These are phyloP conservation scores for Aleiodes leptofemur DNA, from an alignment of 2,888 invertebrate species.

Conservation along the genomic window DNA sequence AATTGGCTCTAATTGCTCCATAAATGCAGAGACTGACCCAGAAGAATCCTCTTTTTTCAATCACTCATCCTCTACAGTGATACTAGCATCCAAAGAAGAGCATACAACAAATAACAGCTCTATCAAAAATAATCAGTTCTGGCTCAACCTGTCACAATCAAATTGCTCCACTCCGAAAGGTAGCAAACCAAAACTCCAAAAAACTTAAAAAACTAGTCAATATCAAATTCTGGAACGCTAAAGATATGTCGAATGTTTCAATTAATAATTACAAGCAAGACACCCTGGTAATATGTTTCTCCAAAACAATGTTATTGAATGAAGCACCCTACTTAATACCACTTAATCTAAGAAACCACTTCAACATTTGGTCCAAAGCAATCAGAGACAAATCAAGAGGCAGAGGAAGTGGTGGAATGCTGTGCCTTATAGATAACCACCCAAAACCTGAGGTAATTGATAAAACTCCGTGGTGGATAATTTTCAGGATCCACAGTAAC, in stretches of 20 bases:
- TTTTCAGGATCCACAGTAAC: background rate
- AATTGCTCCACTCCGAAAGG: too few species aligned
- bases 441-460: background rate
- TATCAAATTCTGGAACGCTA: slow-evolving; percentile 7
- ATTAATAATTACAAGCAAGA: background rate
- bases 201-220: background rate
- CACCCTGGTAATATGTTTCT: slow-evolving; percentile 2
- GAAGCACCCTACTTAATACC: slow-evolving; percentile 1
- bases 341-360: background rate
- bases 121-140: too few species aligned
- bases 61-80: too few species aligned
- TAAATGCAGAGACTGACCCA: too few species aligned
- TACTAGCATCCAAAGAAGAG: too few species aligned
- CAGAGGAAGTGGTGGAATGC: slow-evolving; percentile 32
- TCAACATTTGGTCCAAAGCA: background rate
- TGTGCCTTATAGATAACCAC: slow-evolving; percentile 8
- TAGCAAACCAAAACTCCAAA: background rate
- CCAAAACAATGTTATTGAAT: slow-evolving; percentile 11
- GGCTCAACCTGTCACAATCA: too few species aligned
- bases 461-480: slow-evolving; percentile 4
- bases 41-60: too few species aligned
- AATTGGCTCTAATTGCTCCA: too few species aligned
- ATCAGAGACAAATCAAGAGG: slow-evolving; percentile 15
- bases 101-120: too few species aligned
- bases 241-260: slow-evolving; percentile 8